Evolutionary conservation across 2,888 invertebrate species (phyloP), one percentile per base, ranked within the genome.

Genomic region (Perdita meconis): DNA sequence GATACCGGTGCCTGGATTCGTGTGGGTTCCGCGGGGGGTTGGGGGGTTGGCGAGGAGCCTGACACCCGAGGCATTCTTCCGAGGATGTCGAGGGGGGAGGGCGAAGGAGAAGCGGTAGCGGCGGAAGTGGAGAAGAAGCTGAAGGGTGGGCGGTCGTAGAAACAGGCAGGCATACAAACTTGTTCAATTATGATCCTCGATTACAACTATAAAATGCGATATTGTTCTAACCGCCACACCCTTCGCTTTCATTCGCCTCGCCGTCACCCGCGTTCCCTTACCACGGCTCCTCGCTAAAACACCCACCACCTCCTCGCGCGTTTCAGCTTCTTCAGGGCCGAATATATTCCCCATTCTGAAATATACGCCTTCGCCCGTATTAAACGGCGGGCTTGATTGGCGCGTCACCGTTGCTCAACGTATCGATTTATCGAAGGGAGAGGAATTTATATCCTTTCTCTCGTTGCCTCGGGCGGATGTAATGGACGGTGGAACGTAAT

Each of bases 181-280:
- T 92, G 89, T 89, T 87, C 92, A 91, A 92, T 92, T 92, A 92
- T 90, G 88, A 92, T 92, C 89, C 82, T 88, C 91, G 91, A 92
- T 91, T 91, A 90, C 91, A 90, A 92, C 92, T 91, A 91, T 92
- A 92, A 92, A 92, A 92, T 88, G 91, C 89, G 90, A 92, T 90
- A 92, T 92, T 90, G 91, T 90, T 88, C 82, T 76, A 82, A 78
- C 77, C 81, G 51, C 64, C 74, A 71, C 77, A 59, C 68, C 80
- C 75, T 72, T 60, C 60, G 66, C 74, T 78, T 75, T 85, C 86
- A 75, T 85, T 81, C 78, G 67, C 81, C 55, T 64, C 76, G 59
- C 79, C 80, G 65, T 76, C 75, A 59, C 68, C n/a, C 47, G 53
- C 56, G 44, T 36, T 36, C 57, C 56, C 26, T 44, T 10, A 6